Percentiles rank a stretch among this genome's conserved stretches.
Conservation (phyloP, 1,140 invertebrate genomes). For the Euwallacea fornicatus region DNA sequence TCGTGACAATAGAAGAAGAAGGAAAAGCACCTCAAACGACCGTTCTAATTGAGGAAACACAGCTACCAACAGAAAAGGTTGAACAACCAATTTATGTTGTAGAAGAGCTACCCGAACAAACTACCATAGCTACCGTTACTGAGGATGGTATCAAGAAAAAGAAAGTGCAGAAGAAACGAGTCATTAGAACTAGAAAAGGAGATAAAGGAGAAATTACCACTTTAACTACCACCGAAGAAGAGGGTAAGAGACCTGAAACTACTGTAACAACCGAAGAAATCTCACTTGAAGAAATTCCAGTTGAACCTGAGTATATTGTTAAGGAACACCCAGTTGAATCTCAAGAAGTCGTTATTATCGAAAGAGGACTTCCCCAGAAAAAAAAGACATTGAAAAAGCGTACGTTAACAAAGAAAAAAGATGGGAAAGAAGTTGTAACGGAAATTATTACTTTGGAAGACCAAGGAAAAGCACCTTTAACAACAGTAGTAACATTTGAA, state of each 20-base stretch:
- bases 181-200: conserved; percentile 49
- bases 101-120: conserved; percentile 45
- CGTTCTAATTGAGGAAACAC: conserved; percentile 43
- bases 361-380: conserved; percentile 37
- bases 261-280: conserved; percentile 34
- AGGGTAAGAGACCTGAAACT: conserved; percentile 43
- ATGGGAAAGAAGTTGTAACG: conserved; percentile 53
- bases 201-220: conserved; percentile 48
- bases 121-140: conserved; percentile 45
- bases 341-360: conserved; percentile 42
- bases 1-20: conserved; percentile 50
- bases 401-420: conserved; percentile 33
- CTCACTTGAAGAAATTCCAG: conserved; percentile 28
- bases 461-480: conserved; percentile 47
- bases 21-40: conserved; percentile 42
- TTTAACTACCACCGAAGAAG: conserved; percentile 44
- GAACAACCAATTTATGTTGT: conserved; percentile 42
- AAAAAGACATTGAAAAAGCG: conserved; percentile 41
- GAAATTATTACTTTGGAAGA: conserved; percentile 51
- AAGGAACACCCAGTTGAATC: conserved; percentile 50
- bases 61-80: conserved; percentile 42
- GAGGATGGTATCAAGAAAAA: conserved; percentile 47
- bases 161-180: conserved; percentile 47
- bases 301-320: conserved; percentile 37
- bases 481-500: conserved; percentile 48